Base-by-base conservation (phyloP, 2,113 vertebrate genomes). In the Phyllopteryx taeniolatus region DNA sequence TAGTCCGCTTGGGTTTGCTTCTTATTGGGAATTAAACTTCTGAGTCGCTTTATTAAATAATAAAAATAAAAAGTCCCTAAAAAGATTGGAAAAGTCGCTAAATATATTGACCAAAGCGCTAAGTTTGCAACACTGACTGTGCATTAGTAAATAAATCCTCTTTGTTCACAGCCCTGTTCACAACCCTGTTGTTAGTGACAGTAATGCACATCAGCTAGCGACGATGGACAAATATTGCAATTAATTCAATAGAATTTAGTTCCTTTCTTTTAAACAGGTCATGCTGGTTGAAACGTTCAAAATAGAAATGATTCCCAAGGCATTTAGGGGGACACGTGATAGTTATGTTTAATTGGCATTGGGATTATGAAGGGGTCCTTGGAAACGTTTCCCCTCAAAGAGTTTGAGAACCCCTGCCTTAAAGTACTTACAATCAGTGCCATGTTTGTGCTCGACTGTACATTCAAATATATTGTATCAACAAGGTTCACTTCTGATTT, bases 371-470 rank as follows among this genome's bases (percentile, higher is more conserved):
- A 2, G 8, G 19, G n/a, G 51, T 53, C 19, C 51, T 53, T 53
- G 19, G 47, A 49, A 20, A 53, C 27, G 27, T 27, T 27, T 27
- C 27, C 27, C 27, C 27, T 13, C 59, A 17, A 17, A 17, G 6
- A 19, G 15, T 17, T 61, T 61, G 59, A 61, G 59, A 61, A 61
- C 10, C 31, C 14, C 59, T 19, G 31, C 56, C n/a, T 57, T 22
- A 11, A 31, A 59, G 22, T 31, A 77, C 80, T 71, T 76, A 79
- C 56, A 85, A 75, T 79, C 60, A 68, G 15, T 5, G 72, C 71
- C 49, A 68, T 59, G 39, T 68, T 70, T 53, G 63, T 75, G 31
- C 59, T 61, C 14, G 31, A 33, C 31, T 61, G 31, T 19, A 61
- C 59, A 61, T 47, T 66, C 22, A 43, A 63, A 63, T n/a, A 8